phyloP scores from a whole-genome alignment of 2,797 vertebrate genomes.

The Lacerta bilineata region DNA sequence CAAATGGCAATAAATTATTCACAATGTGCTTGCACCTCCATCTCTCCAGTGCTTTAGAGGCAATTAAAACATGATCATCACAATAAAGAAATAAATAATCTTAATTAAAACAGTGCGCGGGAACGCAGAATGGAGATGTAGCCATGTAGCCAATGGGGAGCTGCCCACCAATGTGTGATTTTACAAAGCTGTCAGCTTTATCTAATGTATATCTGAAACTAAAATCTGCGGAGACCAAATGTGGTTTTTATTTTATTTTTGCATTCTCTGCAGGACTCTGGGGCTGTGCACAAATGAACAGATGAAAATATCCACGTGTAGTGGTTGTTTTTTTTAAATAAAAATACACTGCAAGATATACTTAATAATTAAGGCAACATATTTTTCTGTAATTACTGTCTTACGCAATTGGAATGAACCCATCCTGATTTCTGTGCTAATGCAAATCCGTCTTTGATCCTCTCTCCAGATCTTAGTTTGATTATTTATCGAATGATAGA shows the following conservation, averaged over 20 bases:
- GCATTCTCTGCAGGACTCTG: neutral
- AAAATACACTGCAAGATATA: neutral
- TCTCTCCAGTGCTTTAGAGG: slow-evolving; percentile 58
- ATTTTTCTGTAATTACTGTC: neutral
- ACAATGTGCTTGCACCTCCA: slow-evolving; percentile 52
- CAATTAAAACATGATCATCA: slow-evolving; percentile 74
- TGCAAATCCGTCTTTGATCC: neutral
- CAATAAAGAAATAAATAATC: slow-evolving; percentile 78
- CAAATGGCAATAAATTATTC: slow-evolving; percentile 61
- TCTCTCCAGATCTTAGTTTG: neutral
- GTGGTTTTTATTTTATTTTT: slow-evolving; percentile 12
- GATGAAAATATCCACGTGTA: slow-evolving; percentile 3
- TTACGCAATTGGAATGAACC: neutral
- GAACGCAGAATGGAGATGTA: slow-evolving; percentile 61
- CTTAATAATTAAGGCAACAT: slow-evolving; percentile 18
- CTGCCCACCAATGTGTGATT: slow-evolving; percentile 69
- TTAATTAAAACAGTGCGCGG: slow-evolving; percentile 77
- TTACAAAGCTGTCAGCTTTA: slow-evolving; percentile 68
- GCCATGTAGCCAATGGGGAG: slow-evolving; percentile 63
- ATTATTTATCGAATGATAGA: slow-evolving; percentile 11
- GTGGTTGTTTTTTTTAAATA: neutral
- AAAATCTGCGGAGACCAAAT: slow-evolving; percentile 44
- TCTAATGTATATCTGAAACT: slow-evolving; percentile 32
- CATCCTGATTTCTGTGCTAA: neutral
- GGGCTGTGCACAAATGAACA: slow-evolving; percentile 24